Conservation (phyloP, 2,888 invertebrate genomes). For the Invenusta paracnida region DNA sequence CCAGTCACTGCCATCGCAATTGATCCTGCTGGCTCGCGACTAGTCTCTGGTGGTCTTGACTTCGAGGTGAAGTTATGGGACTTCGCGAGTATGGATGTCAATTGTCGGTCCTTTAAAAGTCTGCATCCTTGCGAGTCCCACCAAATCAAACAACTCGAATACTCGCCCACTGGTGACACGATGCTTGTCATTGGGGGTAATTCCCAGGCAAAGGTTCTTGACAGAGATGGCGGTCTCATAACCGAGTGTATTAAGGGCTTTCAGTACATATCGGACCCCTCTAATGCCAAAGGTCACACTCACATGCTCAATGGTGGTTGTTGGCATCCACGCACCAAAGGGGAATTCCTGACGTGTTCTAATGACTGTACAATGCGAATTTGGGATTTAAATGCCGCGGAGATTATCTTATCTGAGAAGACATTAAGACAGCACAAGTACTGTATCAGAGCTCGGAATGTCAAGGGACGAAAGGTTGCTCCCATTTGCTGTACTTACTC, state of each 20-base stretch:
- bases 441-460: conserved; percentile 72
- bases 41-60: conserved; percentile 85
- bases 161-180: conserved; percentile 79
- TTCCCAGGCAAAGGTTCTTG: conserved; percentile 76
- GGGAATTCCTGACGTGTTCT: conserved; percentile 85
- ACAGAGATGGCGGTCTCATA: conserved; percentile 86
- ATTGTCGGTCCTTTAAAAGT: conserved; percentile 81
- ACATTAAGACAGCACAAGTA: conserved; percentile 69
- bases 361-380: conserved; percentile 81
- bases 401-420: conserved; percentile 33
- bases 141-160: conserved; percentile 81
- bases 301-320: conserved; percentile 38
- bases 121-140: conserved; percentile 90
- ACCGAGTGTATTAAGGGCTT: conserved; percentile 89
- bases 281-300: conserved; percentile 69
- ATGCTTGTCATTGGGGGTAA: conserved; percentile 86
- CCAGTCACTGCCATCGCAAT: conserved; percentile 74
- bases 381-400: conserved; percentile 74
- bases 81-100: conserved; percentile 93
- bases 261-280: conserved; percentile 89
- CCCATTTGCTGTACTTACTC: conserved; percentile 80
- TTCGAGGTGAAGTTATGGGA: conserved; percentile 97
- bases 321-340: conserved; percentile 42
- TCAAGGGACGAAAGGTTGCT: conserved; percentile 74
- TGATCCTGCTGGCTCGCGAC: conserved; percentile 86